Percentiles rank a stretch among this genome's conserved stretches.
Evolutionary conservation across 2,113 vertebrate genomes (phyloP).

Genomic region (Cynopterus brachyotis): DNA sequence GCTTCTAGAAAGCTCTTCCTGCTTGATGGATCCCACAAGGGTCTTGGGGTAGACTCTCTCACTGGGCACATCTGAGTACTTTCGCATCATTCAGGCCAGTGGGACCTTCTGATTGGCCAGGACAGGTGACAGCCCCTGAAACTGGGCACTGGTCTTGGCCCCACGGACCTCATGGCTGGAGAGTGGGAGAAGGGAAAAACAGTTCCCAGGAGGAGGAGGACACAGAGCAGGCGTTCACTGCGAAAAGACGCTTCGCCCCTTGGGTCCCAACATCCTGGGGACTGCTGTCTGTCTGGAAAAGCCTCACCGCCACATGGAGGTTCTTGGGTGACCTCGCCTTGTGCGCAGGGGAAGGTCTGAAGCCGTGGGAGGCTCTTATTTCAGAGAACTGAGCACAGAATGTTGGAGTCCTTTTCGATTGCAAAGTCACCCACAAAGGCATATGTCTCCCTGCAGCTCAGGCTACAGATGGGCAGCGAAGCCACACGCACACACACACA

Average conservation of each 20-base stretch:
- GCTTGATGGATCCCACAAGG: not conserved
- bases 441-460: slow-evolving; percentile 63
- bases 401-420: slow-evolving; percentile 57
- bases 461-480: slow-evolving; percentile 67
- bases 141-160: not conserved
- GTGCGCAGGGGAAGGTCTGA: slow-evolving; percentile 4
- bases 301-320: not conserved
- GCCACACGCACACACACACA: not conserved
- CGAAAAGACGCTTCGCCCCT: not conserved
- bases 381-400: slow-evolving; percentile 34
- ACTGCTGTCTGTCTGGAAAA: slow-evolving; percentile 1
- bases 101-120: not conserved
- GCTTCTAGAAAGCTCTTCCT: not conserved
- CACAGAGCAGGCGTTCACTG: not conserved
- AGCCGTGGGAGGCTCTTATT: slow-evolving; percentile 45
- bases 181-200: not conserved
- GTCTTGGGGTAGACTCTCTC: not conserved
- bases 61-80: not conserved
- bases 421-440: slow-evolving; percentile 75
- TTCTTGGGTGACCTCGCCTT: slow-evolving; percentile 26
- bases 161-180: not conserved
- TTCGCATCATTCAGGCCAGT: not conserved
- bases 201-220: too few relatives aligned
- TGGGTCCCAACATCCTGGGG: not conserved
- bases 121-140: not conserved